Conservation (phyloP, 2,797 vertebrate species). For the Cichlasoma orientale region DNA sequence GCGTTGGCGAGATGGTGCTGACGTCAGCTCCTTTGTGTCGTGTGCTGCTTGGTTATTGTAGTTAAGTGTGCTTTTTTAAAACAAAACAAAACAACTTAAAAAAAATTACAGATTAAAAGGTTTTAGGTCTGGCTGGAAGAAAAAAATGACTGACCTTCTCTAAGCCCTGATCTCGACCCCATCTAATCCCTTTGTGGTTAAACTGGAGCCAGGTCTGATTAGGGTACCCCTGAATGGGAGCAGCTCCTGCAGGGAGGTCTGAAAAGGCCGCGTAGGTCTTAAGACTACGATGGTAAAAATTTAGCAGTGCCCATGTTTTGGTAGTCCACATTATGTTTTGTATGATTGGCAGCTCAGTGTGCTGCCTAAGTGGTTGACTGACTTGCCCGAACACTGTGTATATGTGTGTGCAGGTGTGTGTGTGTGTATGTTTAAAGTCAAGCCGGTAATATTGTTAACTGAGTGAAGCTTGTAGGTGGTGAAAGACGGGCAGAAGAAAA, state of each 20-base stretch:
- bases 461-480: not conserved
- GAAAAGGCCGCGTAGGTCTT: not conserved
- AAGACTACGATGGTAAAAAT: not conserved
- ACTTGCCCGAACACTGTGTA: not conserved
- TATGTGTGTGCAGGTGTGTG: too few relatives aligned
- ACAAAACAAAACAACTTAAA: not conserved
- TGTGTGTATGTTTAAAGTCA: not conserved
- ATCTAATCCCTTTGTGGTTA: not conserved
- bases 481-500: not conserved
- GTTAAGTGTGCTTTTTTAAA: not conserved
- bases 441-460: not conserved
- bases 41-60: not conserved
- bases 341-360: not conserved
- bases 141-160: not conserved
- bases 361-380: not conserved
- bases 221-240: not conserved
- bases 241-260: not conserved
- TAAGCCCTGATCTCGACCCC: not conserved
- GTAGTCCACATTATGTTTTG: not conserved
- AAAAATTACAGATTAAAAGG: not conserved
- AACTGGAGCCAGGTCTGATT: not conserved
- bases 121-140: not conserved
- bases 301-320: not conserved
- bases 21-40: not conserved
- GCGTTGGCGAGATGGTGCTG: not conserved